Conservation (phyloP, 2,797 vertebrate genomes). For the Clarias pachynema region DNA sequence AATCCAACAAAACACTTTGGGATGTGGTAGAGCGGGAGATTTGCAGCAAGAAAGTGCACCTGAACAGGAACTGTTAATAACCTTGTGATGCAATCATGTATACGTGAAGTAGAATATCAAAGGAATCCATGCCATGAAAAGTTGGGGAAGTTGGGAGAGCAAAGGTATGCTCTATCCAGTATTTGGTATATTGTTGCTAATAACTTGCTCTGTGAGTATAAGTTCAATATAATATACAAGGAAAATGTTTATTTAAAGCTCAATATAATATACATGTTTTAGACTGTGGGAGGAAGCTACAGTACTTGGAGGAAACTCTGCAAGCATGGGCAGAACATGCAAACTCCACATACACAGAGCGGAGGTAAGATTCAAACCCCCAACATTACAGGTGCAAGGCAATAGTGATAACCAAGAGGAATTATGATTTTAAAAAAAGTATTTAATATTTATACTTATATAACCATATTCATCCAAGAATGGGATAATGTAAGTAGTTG, state of each 20-base stretch:
- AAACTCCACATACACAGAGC: no score
- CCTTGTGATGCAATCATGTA: neutral
- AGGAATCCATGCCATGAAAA: neutral
- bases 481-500: neutral
- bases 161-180: neutral
- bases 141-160: no score
- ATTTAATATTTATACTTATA: neutral
- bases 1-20: neutral
- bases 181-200: neutral
- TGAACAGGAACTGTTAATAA: neutral
- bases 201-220: neutral
- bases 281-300: no score
- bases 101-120: neutral
- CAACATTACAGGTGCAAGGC: no score
- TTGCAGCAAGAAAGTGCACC: neutral
- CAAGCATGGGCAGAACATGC: no score
- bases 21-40: neutral
- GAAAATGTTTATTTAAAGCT: neutral
- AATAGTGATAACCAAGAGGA: no score
- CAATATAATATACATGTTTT: no score
- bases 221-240: neutral
- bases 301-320: no score
- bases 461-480: neutral
- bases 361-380: no score
- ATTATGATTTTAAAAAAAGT: no score